Conservation (phyloP, 2,797 vertebrate species). For the Neopelma chrysocephalum region DNA sequence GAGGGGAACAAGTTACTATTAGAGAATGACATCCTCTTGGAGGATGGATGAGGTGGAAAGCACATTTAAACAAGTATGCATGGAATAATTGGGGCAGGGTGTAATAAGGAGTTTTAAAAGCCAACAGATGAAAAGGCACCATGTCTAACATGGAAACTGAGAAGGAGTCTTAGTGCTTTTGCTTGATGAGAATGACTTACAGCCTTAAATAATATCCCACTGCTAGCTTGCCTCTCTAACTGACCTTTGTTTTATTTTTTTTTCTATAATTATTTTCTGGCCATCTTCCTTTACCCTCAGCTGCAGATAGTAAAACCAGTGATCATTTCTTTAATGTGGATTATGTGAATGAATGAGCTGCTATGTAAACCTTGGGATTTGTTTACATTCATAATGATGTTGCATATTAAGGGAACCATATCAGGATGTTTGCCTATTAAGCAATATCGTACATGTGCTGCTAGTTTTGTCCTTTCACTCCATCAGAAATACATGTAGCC, state of each 20-base stretch:
- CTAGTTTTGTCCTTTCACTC: not conserved
- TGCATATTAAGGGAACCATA: not conserved
- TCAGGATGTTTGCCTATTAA: not conserved
- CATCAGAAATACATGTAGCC: not conserved
- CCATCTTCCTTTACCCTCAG: not conserved
- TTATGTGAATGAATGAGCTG: not conserved
- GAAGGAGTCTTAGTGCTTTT: not conserved
- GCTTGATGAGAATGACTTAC: not conserved
- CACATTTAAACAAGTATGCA: not conserved
- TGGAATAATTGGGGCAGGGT: not conserved
- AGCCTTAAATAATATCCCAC: not conserved
- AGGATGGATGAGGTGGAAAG: not conserved
- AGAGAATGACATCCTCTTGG: not conserved
- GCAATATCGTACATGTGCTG: fast-evolving
- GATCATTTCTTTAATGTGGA: not conserved
- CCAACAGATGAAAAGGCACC: not conserved
- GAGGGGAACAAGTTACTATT: fast-evolving
- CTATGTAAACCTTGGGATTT: not conserved
- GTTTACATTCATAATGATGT: not conserved
- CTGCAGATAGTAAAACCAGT: not conserved
- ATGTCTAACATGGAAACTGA: not conserved
- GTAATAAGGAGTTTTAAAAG: not conserved
- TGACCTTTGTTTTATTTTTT: not conserved
- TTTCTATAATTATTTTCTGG: not conserved
- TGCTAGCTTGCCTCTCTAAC: not conserved